Evolutionary conservation across 2,888 invertebrate genomes (phyloP).

Genomic region (Cerastis rubricosa): DNA sequence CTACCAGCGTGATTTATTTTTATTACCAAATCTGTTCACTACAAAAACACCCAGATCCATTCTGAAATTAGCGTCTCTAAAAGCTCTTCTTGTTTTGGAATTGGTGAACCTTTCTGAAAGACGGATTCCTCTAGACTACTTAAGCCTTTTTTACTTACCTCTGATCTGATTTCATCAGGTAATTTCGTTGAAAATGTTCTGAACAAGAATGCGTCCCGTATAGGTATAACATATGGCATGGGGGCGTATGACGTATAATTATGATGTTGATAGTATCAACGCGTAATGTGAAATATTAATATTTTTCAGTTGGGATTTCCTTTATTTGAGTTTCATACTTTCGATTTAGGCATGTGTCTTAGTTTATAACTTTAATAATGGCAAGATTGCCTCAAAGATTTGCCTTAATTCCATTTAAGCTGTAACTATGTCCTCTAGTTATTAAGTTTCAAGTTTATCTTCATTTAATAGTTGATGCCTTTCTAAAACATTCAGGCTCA

Average conservation of each 20-base stretch:
- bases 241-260: neutral
- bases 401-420: conserved; percentile 13
- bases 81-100: neutral
- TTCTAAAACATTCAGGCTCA: neutral
- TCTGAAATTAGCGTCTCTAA: neutral
- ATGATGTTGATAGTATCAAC: neutral
- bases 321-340: neutral
- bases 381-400: conserved; percentile 8
- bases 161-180: neutral
- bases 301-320: neutral
- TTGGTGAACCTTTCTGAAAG: neutral
- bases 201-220: conserved; percentile 11
- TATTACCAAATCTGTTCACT: neutral
- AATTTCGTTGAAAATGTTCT: neutral
- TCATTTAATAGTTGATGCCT: conserved; percentile 17
- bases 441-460: conserved; percentile 41
- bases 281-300: neutral
- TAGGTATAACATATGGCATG: neutral
- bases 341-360: neutral
- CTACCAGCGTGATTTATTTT: neutral
- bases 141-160: conserved; percentile 1
- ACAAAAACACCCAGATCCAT: neutral
- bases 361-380: neutral
- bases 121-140: neutral
- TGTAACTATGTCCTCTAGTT: conserved; percentile 15